These are phyloP conservation scores for Tapirus terrestris DNA, from an alignment of 2,113 vertebrate species.

Conservation along the genomic window DNA sequence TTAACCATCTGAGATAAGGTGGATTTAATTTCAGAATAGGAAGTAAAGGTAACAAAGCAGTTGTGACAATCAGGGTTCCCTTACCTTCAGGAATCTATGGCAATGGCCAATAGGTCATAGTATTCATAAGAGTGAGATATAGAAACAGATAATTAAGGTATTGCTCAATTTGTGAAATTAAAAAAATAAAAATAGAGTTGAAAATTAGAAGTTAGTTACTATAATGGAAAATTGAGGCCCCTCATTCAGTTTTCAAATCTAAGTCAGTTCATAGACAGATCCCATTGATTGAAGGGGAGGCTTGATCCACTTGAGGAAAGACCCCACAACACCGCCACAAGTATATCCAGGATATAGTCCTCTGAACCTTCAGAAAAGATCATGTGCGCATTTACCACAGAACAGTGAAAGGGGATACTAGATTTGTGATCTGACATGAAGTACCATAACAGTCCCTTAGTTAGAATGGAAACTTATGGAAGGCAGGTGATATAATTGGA, in stretches of 20 bases:
- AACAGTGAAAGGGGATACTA: neutral
- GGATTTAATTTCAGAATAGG: neutral
- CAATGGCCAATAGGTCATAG: neutral
- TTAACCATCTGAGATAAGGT: neutral
- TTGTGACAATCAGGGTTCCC: neutral
- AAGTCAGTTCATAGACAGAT: neutral
- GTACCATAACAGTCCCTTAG: too few species aligned
- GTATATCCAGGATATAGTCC: neutral
- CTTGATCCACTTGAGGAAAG: neutral
- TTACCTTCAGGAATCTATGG: neutral
- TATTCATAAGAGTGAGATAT: neutral
- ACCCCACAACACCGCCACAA: neutral
- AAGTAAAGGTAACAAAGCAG: neutral
- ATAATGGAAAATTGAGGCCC: neutral
- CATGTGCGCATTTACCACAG: neutral
- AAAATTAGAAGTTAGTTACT: neutral
- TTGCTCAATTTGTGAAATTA: neutral
- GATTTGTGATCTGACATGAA: neutral
- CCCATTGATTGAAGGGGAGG: neutral
- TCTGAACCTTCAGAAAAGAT: neutral
- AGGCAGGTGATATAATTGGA: neutral
- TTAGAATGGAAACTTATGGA: neutral
- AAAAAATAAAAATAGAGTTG: neutral
- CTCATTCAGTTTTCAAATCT: neutral
- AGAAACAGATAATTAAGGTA: neutral